phyloP scores from a whole-genome alignment of 2,888 invertebrate genomes.

The Linnaemya tessellans region DNA sequence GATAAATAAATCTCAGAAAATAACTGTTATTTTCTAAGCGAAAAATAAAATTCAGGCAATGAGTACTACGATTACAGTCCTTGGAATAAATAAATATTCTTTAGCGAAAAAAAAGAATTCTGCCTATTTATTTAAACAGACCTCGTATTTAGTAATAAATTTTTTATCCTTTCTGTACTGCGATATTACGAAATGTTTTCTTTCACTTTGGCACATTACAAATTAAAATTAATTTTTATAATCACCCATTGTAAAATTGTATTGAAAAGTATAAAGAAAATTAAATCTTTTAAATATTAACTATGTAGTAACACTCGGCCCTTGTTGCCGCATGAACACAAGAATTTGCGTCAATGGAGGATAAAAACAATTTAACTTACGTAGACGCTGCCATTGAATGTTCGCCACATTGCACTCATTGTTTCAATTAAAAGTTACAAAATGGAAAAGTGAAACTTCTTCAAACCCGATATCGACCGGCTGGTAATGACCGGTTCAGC shows the following conservation, averaged over 20 bases:
- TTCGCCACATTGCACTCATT: not conserved
- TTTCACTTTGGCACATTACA: not conserved
- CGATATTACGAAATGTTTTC: too few relatives aligned
- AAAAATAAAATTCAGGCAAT: too few relatives aligned
- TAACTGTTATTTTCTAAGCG: too few relatives aligned
- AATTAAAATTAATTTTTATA: not conserved
- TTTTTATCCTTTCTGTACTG: not conserved
- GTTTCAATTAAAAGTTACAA: constrained; percentile 3
- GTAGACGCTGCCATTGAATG: constrained; percentile 1
- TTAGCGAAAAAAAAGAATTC: too few relatives aligned
- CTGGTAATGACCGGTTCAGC: too few relatives aligned
- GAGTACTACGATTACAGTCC: too few relatives aligned
- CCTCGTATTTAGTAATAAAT: too few relatives aligned
- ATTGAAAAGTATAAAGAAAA: not conserved
- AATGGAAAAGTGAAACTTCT: not conserved
- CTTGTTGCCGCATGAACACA: not conserved
- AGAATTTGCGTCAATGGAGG: not conserved
- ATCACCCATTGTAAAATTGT: not conserved
- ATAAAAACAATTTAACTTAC: constrained; percentile 17
- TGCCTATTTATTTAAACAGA: too few relatives aligned
- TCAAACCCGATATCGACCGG: not conserved
- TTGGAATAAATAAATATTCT: too few relatives aligned
- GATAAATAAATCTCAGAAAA: too few relatives aligned
- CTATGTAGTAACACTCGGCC: too few relatives aligned
- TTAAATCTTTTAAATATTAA: not conserved